Base-by-base conservation (phyloP, 2,797 vertebrate genomes). In the Epinephelus malabaricus region DNA sequence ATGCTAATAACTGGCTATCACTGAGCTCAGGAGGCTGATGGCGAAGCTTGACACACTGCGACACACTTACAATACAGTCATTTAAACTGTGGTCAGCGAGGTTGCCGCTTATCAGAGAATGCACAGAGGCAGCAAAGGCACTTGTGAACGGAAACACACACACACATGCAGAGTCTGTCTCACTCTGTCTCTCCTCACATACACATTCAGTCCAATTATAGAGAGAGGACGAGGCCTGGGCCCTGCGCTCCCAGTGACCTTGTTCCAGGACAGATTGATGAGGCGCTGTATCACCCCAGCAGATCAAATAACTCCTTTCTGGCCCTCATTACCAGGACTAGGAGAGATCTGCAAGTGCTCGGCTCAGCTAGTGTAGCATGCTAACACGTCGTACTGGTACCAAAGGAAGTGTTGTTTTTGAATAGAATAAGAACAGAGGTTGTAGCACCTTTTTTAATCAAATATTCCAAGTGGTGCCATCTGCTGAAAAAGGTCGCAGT, bases 241-340 rank as follows among this genome's bases (percentile, higher is more conserved):
- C 75, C 68, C 71, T 59, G 86, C 25, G 81, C 87, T 90, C 72
- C 74, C 75, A 1, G 66, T 86, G 91, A 93, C 92, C 91, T 93
- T 92, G 89, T 92, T 89, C 79, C 82, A 84, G 89, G 85, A 90
- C 87, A 89, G 91, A 92, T 94, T 90, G 90, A 84, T 93, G 92
- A 88, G 85, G 83, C 60, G 11, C 86, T 77, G 83, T 78, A 90
- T 94, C 82, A 38, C 84, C 78, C 62, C 81, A 77, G 89, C 78
- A 94, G 92, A 94, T 94, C 92, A 94, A 92, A 94, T 91, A 82
- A 84, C 91, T 93, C 84, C 82, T 88, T 59, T 80, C 90, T 86
- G 84, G 76, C 83, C 87, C 90, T 93, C 91, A 88, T 92, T 93
- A 93, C 77, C 87, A 77, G 78, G 67, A 81, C 82, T 50, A 67